phyloP scores from a whole-genome alignment of 2,113 vertebrate species.

The Riparia riparia region DNA sequence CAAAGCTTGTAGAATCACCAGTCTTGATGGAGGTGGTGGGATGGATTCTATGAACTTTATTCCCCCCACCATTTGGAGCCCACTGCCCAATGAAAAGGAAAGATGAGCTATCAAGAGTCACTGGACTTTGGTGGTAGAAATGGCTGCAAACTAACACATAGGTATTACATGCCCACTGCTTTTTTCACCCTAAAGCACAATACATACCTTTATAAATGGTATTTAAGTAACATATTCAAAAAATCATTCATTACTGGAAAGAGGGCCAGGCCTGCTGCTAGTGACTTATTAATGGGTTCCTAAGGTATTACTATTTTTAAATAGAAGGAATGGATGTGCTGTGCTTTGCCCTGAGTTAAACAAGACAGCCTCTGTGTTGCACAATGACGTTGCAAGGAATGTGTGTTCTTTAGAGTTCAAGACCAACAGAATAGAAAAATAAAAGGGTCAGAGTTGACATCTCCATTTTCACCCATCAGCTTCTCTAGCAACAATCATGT shows the following conservation, averaged over 20 bases:
- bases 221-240: not conserved
- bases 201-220: not conserved
- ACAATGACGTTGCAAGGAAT: not conserved
- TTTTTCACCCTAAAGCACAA: not conserved
- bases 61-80: not conserved
- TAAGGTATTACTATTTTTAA: not conserved
- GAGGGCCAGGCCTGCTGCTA: not conserved
- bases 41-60: not conserved
- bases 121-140: not conserved
- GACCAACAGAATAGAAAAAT: not conserved
- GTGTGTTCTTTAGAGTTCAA: not conserved
- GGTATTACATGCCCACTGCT: not conserved
- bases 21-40: not conserved
- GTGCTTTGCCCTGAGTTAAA: not conserved
- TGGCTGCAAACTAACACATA: not conserved
- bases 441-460: rapidly evolving
- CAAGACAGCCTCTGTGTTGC: not conserved
- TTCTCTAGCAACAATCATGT: not conserved
- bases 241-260: not conserved
- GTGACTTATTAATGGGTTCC: not conserved
- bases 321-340: not conserved
- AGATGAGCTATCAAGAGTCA: not conserved
- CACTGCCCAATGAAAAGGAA: not conserved
- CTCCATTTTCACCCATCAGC: not conserved
- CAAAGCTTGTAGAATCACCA: not conserved